phyloP scores from a whole-genome alignment of 37 sponge, comb jelly and placozoan genomes.

The Beroe forskalii region DNA sequence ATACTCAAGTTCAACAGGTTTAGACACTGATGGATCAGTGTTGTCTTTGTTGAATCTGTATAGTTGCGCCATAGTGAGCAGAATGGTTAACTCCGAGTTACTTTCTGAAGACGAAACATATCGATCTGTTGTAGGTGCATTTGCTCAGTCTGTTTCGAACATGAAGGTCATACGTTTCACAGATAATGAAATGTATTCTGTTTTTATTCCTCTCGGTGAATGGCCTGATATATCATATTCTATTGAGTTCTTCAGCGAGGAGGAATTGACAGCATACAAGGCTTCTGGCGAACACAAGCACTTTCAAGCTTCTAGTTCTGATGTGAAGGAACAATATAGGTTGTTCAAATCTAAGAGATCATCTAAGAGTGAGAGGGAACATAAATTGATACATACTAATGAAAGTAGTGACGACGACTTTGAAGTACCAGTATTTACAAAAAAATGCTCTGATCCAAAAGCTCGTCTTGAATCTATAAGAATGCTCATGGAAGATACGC shows the following conservation, averaged over 20 bases:
- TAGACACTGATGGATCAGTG: neutral
- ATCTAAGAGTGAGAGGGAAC: too few relatives aligned
- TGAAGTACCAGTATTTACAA: neutral
- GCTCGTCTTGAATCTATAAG: neutral
- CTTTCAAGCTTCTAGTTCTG: neutral
- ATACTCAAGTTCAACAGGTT: neutral
- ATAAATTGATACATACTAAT: too few relatives aligned
- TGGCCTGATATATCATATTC: constrained; percentile 21
- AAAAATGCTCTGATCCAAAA: neutral
- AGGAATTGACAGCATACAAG: neutral
- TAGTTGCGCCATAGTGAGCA: neutral
- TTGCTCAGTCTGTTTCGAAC: neutral
- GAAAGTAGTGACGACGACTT: neutral
- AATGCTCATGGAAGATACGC: neutral
- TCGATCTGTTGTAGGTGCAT: neutral
- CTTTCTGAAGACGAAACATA: neutral
- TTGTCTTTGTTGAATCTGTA: neutral
- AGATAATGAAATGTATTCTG: neutral
- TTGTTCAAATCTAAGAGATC: too few relatives aligned
- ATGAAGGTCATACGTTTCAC: neutral
- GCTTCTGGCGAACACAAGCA: neutral
- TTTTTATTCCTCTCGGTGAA: neutral
- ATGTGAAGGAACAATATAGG: too few relatives aligned
- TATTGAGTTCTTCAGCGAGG: neutral
- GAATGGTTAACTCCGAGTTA: neutral